phyloP scores from a whole-genome alignment of 2,113 vertebrate genomes.

The Gadus chalcogrammus region DNA sequence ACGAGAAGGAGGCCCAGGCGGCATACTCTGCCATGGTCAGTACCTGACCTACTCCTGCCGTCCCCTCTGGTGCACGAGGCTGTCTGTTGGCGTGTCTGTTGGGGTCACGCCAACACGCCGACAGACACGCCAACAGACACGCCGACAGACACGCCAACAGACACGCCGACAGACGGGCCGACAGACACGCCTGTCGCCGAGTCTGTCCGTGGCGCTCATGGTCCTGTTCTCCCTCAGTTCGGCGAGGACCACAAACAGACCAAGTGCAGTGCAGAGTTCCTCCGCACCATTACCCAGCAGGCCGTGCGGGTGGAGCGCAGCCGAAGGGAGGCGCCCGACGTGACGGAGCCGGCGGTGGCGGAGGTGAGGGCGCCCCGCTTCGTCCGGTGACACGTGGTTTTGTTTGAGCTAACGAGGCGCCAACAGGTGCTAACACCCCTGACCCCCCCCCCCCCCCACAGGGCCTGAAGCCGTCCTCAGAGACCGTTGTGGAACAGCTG shows the following conservation, averaged over 20 bases:
- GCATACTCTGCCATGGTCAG: slow-evolving; percentile 74
- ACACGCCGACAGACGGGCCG: too few relatives aligned
- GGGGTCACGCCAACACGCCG: too few relatives aligned
- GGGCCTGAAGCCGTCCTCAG: slow-evolving; percentile 62
- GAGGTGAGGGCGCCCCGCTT: slow-evolving; percentile 56
- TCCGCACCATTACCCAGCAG: slow-evolving; percentile 76
- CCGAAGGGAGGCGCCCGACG: slow-evolving; percentile 72
- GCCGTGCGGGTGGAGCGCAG: slow-evolving; percentile 79
- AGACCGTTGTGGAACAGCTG: slow-evolving; percentile 73
- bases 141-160: too few relatives aligned
- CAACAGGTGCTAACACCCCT: background rate
- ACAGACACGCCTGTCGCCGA: too few relatives aligned
- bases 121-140: too few relatives aligned
- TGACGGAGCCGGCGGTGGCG: slow-evolving; percentile 55
- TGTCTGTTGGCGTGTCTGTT: too few relatives aligned
- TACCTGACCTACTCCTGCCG: slow-evolving; percentile 3
- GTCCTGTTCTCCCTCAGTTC: slow-evolving; percentile 53
- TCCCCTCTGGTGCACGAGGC: too few relatives aligned
- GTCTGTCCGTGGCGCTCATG: background rate
- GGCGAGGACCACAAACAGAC: slow-evolving; percentile 77
- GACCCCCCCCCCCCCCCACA: slow-evolving; percentile 5
- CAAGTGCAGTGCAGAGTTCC: slow-evolving; percentile 71
- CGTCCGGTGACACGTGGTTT: background rate
- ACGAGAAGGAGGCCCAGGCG: slow-evolving; percentile 75
- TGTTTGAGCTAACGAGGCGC: too few relatives aligned